Evolutionary conservation across 2,113 vertebrate genomes (phyloP), one percentile per base, ranked within the genome.

Genomic region (Anas platyrhynchos): DNA sequence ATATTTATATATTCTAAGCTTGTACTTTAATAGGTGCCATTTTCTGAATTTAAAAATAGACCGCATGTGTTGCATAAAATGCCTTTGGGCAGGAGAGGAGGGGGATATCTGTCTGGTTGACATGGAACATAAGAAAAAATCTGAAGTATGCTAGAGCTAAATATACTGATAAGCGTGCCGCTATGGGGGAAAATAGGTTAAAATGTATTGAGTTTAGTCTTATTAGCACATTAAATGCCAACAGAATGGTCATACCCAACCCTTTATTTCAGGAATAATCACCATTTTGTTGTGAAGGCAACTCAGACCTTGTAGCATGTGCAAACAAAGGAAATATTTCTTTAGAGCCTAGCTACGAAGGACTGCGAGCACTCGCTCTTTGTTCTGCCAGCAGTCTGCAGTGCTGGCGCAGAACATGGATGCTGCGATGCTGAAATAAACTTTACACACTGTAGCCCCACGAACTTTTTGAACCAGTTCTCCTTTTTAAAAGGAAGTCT

Each of bases 1-100:
- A 54, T 86, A 91, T 96, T 94, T 96, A 91, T 91, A 73, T 88
- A 95, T 95, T 97, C 91, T 80, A 75, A 93, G 88, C 91, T 85
- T 87, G 90, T 89, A 78, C 17, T 17, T 93, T 89, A 94, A 89
- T 93, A 80, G 93, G 73, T 97, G 94, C 88, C 80, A 75, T 92
- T 91, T 97, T 96, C 93, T 94, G 95, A 84, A 96, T 92, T 91
- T 91, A 91, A 94, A 96, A 95, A 97, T 96, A 95, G 96, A 55
- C 77, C 68, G 77, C 94, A 63, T 93, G 86, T 95, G 82, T 96
- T 94, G 93, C 92, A 92, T 83, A 95, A 93, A 96, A 91, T 92
- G 91, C 93, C 91, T 91, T 94, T 94, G 89, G 95, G 77, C 84
- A 94, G 74, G 86, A 91, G 91, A 89, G 86, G 93, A 94, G 87